phyloP scores from a whole-genome alignment of 2,113 vertebrate genomes.

The Narcine bancroftii region DNA sequence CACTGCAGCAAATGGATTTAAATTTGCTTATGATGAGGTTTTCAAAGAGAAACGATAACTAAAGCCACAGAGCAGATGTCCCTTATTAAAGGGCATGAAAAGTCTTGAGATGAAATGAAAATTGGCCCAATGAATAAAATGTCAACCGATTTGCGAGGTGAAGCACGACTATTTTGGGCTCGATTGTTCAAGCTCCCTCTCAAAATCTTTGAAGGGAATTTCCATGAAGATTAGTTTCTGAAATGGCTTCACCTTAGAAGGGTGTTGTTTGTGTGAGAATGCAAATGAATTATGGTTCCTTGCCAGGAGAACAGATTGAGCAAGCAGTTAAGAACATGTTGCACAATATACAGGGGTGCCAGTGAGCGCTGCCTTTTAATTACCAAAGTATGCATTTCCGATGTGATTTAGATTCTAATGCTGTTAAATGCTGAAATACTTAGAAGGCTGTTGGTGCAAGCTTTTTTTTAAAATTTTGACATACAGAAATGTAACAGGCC shows the following conservation, averaged over 20 bases:
- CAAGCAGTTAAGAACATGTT: constrained; percentile 1
- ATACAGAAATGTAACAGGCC: too few relatives aligned
- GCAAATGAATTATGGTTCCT: neutral
- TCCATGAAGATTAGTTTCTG: neutral
- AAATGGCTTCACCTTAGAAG: neutral
- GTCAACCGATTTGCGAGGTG: neutral
- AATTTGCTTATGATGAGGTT: neutral
- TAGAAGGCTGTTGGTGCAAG: neutral
- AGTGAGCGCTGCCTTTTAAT: neutral
- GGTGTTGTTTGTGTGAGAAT: constrained; percentile 5
- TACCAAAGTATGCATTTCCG: constrained; percentile 4
- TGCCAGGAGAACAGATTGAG: constrained; percentile 24
- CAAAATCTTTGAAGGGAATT: neutral
- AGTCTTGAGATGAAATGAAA: neutral
- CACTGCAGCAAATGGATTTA: neutral
- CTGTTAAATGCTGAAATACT: neutral
- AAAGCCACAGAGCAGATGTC: neutral
- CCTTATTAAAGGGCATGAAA: constrained; percentile 18
- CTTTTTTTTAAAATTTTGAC: too few relatives aligned
- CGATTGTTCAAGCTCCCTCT: neutral
- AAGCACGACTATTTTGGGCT: neutral
- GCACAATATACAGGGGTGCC: constrained; percentile 10
- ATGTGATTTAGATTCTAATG: neutral
- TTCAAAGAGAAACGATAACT: neutral
- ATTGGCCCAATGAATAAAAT: constrained; percentile 8